Evolutionary conservation across 1,140 invertebrate genomes (phyloP), one percentile per base, ranked within the genome.

Genomic region (Caenorhabditis latens): DNA sequence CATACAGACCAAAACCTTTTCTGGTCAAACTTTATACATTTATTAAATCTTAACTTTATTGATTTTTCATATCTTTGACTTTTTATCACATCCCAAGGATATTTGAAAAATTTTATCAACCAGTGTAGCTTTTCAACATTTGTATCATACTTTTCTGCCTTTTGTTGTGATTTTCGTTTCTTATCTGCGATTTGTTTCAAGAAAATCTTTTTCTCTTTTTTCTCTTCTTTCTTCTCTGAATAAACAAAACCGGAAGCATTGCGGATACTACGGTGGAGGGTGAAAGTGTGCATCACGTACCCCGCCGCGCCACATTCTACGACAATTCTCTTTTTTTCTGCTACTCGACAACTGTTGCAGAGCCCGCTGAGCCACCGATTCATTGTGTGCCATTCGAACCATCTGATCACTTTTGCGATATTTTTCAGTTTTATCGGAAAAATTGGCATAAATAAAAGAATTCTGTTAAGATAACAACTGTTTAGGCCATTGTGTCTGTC

Each of bases 231-330:
- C 42, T 71, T 46, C 65, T 11, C 9, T 71, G 42, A 71, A 71
- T 43, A 71, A 71, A 71, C 42, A 71, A 16, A 71, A 71, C 65
- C 7, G 42, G 21, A n/a, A 46, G 40, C 9, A 13, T 71, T 50
- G 71, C 46, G 46, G 71, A 16, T 50, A 79, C 71, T 79, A 79
- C 71, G 71, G 71, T 79, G 71, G 21, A 79, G 11, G 43, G 9
- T 14, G 46, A 58, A 50, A 79, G 46, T 79, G 71, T 79, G 71
- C 71, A 79, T 79, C 71, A 79, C 71, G 71, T 79, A 71, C 71
- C 32, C 32, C 71, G 71, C 71, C 46, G 46, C 71, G 46, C 71
- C 71, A 79, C 71, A 79, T 24, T 50, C 11, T 50, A 79, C 71
- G 71, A 50, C 71, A 79, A 43, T 71, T 71, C 65, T 1, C 40